Percentiles rank a stretch among this genome's conserved stretches.
These are phyloP conservation scores for Grus americana DNA, from an alignment of 2,113 vertebrate species.

Conservation along the genomic window DNA sequence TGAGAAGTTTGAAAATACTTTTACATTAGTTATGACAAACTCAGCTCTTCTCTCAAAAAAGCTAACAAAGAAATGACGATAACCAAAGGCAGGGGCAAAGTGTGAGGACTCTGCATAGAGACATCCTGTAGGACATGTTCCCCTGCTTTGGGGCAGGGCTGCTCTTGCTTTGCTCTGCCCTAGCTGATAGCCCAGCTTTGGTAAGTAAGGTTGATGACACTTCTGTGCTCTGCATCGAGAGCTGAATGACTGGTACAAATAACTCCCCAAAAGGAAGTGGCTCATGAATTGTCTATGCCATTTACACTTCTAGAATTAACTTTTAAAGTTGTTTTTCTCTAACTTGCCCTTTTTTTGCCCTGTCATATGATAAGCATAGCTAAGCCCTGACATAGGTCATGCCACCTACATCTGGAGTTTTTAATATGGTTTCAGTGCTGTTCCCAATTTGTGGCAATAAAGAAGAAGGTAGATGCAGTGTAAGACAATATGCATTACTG, in stretches of 20 bases:
- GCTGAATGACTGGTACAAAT: background rate
- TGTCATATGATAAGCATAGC: fast-evolving
- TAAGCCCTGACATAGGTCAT: background rate
- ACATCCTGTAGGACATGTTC: background rate
- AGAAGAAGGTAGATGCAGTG: background rate
- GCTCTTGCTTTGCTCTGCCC: background rate
- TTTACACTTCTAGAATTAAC: constrained; percentile 10
- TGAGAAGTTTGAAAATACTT: background rate
- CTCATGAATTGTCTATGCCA: background rate
- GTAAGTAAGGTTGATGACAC: background rate
- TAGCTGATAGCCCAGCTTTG: background rate
- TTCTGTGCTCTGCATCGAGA: background rate
- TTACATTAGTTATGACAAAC: background rate
- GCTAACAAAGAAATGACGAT: background rate
- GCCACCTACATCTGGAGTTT: background rate
- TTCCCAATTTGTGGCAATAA: background rate
- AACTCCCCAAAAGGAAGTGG: background rate
- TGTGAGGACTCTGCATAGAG: background rate
- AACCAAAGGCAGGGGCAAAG: background rate
- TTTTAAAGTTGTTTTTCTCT: background rate
- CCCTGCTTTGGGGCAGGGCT: background rate
- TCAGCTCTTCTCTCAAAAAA: background rate
- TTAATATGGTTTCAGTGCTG: too few relatives aligned
- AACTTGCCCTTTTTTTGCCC: background rate
- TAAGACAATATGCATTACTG: background rate